These are phyloP conservation scores for Pao palembangensis DNA, from an alignment of 2,113 vertebrate genomes.

Conservation along the genomic window DNA sequence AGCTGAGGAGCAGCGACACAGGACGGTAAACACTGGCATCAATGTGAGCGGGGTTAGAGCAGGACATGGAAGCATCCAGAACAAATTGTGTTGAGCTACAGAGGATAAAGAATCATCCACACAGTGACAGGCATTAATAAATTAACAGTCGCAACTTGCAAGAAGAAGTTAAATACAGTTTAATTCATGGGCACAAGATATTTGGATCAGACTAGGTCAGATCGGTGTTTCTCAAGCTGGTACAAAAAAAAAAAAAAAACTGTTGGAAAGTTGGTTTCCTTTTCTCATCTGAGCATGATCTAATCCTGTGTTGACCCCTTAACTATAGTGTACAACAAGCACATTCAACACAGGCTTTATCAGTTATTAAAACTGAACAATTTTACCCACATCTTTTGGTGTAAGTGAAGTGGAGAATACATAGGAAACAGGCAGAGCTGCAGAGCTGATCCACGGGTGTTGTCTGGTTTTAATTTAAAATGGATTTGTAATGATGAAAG, in stretches of 20 bases:
- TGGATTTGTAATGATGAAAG: conserved; percentile 12
- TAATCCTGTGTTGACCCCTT: not conserved
- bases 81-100: conserved; percentile 10
- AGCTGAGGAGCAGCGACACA: conserved; percentile 30
- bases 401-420: not conserved
- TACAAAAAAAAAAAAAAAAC: not conserved
- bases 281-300: not conserved
- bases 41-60: conserved; percentile 3
- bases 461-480: conserved; percentile 9
- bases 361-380: conserved; percentile 24
- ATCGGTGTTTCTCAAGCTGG: conserved; percentile 2
- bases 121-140: no score
- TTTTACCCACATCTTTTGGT: not conserved
- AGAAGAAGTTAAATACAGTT: no score
- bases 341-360: conserved; percentile 4
- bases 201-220: conserved; percentile 15
- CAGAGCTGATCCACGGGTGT: conserved; percentile 8
- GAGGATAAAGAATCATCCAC: not conserved
- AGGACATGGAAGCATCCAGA: conserved; percentile 22
- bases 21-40: conserved; percentile 35
- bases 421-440: conserved; percentile 16
- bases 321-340: conserved; percentile 8
- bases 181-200: not conserved
- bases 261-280: not conserved
- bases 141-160: no score